Base-by-base conservation (phyloP, 2,797 vertebrate genomes). In the Aselliscus stoliczkanus region DNA sequence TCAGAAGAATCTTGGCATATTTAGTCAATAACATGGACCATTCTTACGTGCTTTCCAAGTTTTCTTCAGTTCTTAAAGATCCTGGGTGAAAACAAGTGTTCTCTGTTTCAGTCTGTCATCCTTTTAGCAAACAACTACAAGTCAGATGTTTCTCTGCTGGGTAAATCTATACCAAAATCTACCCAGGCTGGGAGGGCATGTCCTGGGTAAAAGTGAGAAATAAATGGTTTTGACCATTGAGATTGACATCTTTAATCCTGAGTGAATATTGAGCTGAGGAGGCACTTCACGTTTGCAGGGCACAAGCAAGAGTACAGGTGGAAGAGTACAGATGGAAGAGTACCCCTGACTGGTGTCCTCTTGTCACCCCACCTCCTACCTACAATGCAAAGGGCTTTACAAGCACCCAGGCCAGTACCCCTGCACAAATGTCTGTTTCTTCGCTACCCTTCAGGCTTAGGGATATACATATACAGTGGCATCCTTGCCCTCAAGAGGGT, bases 51-150 rank as follows among this genome's bases (percentile, higher is more conserved):
- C 31, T 93, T 90, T 52, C 18, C 7, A 91, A 79, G 47, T 89
- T 67, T 96, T 39, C 90, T 93, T 87, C 37, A 20, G 25, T n/a
- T 90, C 27, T 83, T 93, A 73, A 69, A 88, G 77, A 50, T 34
- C 7, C 54, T 84, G 21, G 4, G 47, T 73, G 29, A 84, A 95
- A 87, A 77, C 56, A 62, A 77, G 27, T n/a, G 37, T 18, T 80
- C 27, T 82, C 27, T 62, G 27, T 79, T 82, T 85, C 85, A 72
- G 47, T 52, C 60, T 83, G 20, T 65, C 2, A 27, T 80, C 54
- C 47, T 95, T 96, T 86, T 23, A 73, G 60, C 52, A 96, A 80
- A 76, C 29, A 88, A 77, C 18, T 67, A 9, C 18, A 93, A 92
- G 25, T 80, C 31, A 84, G n/a, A 34, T 84, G 4, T 82, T 94